Evolutionary conservation across 2,888 invertebrate genomes (phyloP).

Genomic region (Phaedon cochleariae): DNA sequence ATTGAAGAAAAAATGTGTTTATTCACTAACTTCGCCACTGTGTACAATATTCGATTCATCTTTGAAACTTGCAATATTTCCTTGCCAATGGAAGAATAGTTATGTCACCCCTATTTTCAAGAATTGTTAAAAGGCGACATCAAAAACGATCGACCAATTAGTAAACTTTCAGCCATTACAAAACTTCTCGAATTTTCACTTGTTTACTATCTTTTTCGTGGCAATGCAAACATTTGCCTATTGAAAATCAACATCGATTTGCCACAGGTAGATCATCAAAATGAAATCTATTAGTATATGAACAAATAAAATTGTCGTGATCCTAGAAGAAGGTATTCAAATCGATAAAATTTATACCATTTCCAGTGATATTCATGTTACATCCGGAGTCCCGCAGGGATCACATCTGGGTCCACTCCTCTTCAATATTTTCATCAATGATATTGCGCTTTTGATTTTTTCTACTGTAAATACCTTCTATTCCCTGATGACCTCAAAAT

Average conservation of each 20-base stretch:
- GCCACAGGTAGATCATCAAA: not conserved
- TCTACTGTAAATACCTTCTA: not conserved
- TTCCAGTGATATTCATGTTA: not conserved
- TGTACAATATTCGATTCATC: not conserved
- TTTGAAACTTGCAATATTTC: conserved; percentile 1
- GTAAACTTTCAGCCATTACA: conserved; percentile 12
- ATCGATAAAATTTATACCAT: conserved; percentile 1
- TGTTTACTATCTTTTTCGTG: conserved; percentile 9
- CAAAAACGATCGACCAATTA: conserved; percentile 11
- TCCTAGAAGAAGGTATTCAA: not conserved
- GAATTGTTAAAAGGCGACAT: not conserved
- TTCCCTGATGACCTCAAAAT: not conserved
- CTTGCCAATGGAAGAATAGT: conserved; percentile 7
- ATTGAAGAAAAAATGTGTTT: not conserved
- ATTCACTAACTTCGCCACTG: not conserved
- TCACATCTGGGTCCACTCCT: conserved; percentile 13
- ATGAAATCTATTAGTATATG: not conserved
- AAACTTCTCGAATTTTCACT: conserved; percentile 11
- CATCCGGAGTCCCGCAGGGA: not conserved
- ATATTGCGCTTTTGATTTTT: not conserved
- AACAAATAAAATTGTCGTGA: not conserved
- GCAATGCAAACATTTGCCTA: not conserved
- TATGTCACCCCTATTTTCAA: conserved; percentile 9
- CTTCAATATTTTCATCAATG: conserved; percentile 9
- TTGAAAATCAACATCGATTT: not conserved